Evolutionary conservation across 2,888 invertebrate genomes (phyloP).

Genomic region (Epinotia demarniana): DNA sequence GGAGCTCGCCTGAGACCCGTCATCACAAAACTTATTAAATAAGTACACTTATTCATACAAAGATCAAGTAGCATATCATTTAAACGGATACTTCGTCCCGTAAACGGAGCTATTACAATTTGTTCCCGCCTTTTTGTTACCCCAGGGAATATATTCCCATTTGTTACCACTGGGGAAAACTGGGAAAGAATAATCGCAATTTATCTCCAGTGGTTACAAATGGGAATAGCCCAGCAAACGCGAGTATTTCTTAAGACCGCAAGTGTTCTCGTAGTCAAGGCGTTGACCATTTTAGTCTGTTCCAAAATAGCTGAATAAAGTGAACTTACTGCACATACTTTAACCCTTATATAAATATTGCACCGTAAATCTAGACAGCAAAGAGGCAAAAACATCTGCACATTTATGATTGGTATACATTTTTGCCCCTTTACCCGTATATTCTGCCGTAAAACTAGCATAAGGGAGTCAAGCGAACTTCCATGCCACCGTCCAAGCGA

Average conservation of each 20-base stretch:
- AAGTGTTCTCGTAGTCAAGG: no score
- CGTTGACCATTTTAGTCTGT: no score
- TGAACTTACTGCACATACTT: not conserved
- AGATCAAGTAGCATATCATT: not conserved
- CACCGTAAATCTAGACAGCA: not conserved
- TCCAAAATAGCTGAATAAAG: not conserved
- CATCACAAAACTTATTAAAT: not conserved
- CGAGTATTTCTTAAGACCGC: no score
- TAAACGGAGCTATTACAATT: not conserved
- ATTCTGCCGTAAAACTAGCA: not conserved
- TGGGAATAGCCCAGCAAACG: no score
- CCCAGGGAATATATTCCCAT: no score
- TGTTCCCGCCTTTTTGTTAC: not conserved
- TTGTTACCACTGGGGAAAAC: no score
- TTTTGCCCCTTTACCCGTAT: not conserved
- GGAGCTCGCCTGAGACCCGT: slow-evolving; percentile 12
- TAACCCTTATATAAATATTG: not conserved
- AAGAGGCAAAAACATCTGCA: not conserved
- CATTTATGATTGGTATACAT: not conserved
- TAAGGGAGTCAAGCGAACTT: slow-evolving; percentile 13
- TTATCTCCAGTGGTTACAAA: no score
- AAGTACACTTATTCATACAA: not conserved
- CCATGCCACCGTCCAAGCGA: slow-evolving; percentile 7
- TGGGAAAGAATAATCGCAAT: no score
- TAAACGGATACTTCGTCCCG: not conserved